These are phyloP conservation scores for Escarpia spicata DNA, from an alignment of 2,888 invertebrate genomes.

Conservation along the genomic window DNA sequence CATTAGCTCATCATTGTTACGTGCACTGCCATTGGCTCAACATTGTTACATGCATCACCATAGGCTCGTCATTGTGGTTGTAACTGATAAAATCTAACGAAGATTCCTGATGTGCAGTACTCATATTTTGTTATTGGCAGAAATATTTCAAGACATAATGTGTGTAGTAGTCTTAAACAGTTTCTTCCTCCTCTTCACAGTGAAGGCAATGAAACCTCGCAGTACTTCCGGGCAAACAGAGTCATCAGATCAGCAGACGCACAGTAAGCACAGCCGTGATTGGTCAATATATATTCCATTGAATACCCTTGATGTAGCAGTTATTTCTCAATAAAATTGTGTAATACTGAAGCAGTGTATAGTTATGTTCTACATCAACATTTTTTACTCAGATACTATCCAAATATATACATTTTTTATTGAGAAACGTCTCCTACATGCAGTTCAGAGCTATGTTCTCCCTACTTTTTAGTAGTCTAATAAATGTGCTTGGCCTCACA, in stretches of 20 bases:
- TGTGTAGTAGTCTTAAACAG: not conserved
- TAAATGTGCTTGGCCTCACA: no score
- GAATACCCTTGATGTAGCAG: not conserved
- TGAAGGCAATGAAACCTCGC: slow-evolving; percentile 12
- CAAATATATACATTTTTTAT: no score
- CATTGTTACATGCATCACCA: no score
- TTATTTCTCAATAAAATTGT: not conserved
- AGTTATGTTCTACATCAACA: not conserved
- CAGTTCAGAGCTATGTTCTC: no score
- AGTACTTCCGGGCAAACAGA: slow-evolving; percentile 19
- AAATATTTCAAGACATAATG: not conserved
- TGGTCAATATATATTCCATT: not conserved
- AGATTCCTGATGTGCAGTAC: not conserved
- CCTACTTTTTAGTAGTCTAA: no score
- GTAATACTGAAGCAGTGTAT: not conserved
- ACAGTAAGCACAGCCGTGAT: not conserved
- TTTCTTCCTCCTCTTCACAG: not conserved
- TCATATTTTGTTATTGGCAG: not conserved
- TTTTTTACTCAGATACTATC: no score
- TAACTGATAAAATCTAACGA: no score
- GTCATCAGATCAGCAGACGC: slow-evolving; percentile 20
- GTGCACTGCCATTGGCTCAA: no score
- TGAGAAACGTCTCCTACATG: no score
- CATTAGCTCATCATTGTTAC: no score
- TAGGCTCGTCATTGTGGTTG: no score